phyloP scores from a whole-genome alignment of 2,113 vertebrate genomes.

The Irena cyanogastra region DNA sequence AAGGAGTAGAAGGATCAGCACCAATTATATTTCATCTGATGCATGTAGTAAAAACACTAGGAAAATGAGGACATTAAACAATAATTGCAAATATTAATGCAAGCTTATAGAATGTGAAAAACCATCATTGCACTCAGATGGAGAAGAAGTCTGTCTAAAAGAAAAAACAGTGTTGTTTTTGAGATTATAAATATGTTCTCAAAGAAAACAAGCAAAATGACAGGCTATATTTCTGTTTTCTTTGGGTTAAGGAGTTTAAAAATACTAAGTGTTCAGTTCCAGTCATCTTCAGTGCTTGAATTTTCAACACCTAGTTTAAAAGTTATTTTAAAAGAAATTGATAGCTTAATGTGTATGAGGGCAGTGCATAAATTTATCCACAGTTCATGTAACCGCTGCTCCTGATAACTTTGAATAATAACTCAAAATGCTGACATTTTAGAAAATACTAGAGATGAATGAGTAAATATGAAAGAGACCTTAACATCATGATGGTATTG shows the following conservation, averaged over 20 bases:
- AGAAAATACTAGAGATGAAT: not conserved
- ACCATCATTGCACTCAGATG: accelerated
- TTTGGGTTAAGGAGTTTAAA: not conserved
- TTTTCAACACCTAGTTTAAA: not conserved
- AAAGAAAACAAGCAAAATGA: not conserved
- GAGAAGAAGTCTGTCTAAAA: not conserved
- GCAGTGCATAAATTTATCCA: not conserved
- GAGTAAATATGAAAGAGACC: not conserved
- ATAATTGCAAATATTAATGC: not conserved
- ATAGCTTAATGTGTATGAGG: not conserved
- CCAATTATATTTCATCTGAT: not conserved
- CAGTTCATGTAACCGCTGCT: not conserved
- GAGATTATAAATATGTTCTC: not conserved
- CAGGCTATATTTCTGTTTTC: not conserved
- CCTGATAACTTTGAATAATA: not conserved
- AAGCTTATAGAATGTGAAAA: not conserved
- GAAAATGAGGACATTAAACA: not conserved
- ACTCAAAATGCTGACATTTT: not conserved
- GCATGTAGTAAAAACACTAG: not conserved
- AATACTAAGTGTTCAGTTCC: not conserved
- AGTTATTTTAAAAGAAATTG: not conserved
- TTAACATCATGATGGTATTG: not conserved
- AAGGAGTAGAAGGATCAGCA: not conserved
- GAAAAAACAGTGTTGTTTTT: not conserved
- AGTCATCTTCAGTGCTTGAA: not conserved